Percentiles rank a stretch among this genome's conserved stretches.
These are phyloP conservation scores for Bilobella aurantiaca DNA, from an alignment of 1,140 invertebrate genomes.

Conservation along the genomic window DNA sequence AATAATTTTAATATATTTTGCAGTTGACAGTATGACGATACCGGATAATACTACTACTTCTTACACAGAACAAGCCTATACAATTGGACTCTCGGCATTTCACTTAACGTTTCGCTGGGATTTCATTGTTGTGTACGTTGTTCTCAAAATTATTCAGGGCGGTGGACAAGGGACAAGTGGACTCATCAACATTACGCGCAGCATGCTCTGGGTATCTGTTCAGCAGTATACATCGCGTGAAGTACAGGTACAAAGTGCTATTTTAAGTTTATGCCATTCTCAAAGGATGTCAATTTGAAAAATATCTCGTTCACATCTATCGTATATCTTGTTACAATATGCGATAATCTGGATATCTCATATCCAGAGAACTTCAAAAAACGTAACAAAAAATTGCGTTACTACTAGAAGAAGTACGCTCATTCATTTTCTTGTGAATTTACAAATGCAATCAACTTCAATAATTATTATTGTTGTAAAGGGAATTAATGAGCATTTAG, in stretches of 20 bases:
- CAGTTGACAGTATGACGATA: slow-evolving; percentile 30
- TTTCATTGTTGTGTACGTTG: slow-evolving; percentile 46
- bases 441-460: too few relatives aligned
- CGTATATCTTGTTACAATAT: too few relatives aligned
- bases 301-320: too few relatives aligned
- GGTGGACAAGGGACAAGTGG: slow-evolving; percentile 43
- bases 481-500: neutral
- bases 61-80: neutral
- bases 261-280: too few relatives aligned
- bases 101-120: slow-evolving; percentile 45
- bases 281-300: too few relatives aligned
- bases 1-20: neutral
- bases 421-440: too few relatives aligned
- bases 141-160: slow-evolving; percentile 49
- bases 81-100: neutral
- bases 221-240: slow-evolving; percentile 52
- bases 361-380: too few relatives aligned
- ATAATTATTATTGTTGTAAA: neutral
- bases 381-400: too few relatives aligned
- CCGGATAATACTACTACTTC: neutral
- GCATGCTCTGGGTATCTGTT: slow-evolving; percentile 52
- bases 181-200: slow-evolving; percentile 48
- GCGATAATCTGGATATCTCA: too few relatives aligned
- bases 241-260: slow-evolving; percentile 41
- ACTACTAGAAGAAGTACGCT: too few relatives aligned